Conservation (phyloP, 2,797 vertebrate species). For the Vespertilio murinus region DNA sequence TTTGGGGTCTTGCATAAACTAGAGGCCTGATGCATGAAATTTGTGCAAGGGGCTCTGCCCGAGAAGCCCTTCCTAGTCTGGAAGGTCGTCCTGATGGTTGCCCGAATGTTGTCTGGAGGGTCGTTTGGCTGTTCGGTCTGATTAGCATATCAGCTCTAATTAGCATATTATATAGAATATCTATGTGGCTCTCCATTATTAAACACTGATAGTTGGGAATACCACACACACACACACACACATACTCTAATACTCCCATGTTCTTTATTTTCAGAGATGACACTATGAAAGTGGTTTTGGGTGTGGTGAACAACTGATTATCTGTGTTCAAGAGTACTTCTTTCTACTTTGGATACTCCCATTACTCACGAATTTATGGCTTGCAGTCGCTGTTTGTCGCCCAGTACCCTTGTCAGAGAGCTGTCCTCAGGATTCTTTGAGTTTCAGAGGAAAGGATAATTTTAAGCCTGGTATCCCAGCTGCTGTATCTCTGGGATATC, state of each 20-base stretch:
- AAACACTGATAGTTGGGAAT: not conserved
- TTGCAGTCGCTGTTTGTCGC: not conserved
- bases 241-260: not conserved
- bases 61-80: too few relatives aligned
- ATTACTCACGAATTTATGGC: conserved; percentile 25
- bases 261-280: conserved; percentile 16
- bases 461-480: not conserved
- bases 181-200: not conserved
- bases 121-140: too few relatives aligned
- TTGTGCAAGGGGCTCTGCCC: too few relatives aligned
- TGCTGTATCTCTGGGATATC: not conserved
- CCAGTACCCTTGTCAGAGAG: not conserved
- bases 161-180: not conserved
- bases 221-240: accelerated
- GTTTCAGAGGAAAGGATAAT: not conserved
- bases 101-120: too few relatives aligned
- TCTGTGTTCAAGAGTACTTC: not conserved
- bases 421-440: conserved; percentile 10
- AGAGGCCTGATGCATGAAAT: too few relatives aligned
- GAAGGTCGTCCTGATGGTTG: too few relatives aligned
- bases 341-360: not conserved
- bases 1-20: not conserved
- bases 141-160: too few relatives aligned
- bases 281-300: not conserved
- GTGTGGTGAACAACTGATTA: not conserved